A percentile compares a stretch with the other conserved stretches of the same genome.
phyloP scores from a whole-genome alignment of 1,140 invertebrate species.

The Zaprionus capensis region DNA sequence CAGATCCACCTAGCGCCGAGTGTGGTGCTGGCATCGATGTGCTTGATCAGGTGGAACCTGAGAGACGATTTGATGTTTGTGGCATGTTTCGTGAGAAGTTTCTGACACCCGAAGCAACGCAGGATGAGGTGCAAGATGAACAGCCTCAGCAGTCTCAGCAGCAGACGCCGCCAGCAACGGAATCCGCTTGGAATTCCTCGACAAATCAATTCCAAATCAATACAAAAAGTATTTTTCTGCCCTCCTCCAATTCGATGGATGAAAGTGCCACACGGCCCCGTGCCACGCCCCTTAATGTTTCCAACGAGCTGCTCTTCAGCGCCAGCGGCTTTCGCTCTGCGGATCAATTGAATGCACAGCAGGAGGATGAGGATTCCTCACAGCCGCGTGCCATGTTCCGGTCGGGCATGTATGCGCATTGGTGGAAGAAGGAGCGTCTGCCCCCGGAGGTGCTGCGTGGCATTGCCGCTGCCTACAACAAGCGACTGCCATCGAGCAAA shows the following conservation, averaged over 20 bases:
- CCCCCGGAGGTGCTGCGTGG: conserved; percentile 87
- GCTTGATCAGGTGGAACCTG: conserved; percentile 57
- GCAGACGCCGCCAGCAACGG: conserved; percentile 11
- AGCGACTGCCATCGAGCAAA: conserved; percentile 58
- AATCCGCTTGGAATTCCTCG: conserved; percentile 11
- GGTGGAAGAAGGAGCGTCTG: conserved; percentile 95
- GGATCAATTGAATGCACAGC: conserved; percentile 44
- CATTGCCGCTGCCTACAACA: conserved; percentile 84
- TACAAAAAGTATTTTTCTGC: conserved; percentile 72
- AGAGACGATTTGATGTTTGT: conserved; percentile 76
- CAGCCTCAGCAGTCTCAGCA: not conserved
- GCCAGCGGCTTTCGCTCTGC: conserved; percentile 55
- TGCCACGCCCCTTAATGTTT: conserved; percentile 4
- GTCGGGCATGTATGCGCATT: conserved; percentile 94
- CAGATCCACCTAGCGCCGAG: conserved; percentile 85
- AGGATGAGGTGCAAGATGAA: conserved; percentile 37
- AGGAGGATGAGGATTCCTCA: conserved; percentile 11
- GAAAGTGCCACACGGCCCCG: conserved; percentile 25
- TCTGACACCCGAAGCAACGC: conserved; percentile 70
- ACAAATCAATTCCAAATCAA: conserved; percentile 72
- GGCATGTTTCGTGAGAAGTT: conserved; percentile 82
- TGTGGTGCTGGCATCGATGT: conserved; percentile 34
- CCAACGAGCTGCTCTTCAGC: conserved; percentile 47
- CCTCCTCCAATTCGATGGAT: conserved; percentile 63
- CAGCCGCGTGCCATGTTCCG: conserved; percentile 87